Conservation (phyloP, 2,888 invertebrate genomes). For the Oeneis ivallda region DNA sequence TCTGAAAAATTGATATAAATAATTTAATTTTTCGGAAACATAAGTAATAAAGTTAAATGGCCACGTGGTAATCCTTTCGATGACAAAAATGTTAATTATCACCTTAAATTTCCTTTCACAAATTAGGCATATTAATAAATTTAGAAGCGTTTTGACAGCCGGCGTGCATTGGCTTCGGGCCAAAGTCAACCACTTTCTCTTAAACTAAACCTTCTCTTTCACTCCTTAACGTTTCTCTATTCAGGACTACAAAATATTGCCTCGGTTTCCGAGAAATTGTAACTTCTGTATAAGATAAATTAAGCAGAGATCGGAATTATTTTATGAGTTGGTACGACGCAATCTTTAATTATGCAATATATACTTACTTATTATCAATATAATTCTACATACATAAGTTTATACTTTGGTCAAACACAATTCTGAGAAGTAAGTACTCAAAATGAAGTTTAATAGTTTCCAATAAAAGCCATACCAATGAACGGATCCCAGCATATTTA, state of each 20-base stretch:
- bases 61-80: constrained; percentile 62
- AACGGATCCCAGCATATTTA: no score
- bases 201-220: constrained; percentile 57
- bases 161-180: constrained; percentile 58
- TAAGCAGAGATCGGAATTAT: constrained; percentile 67
- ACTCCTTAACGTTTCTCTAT: constrained; percentile 45
- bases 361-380: no score
- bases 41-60: constrained; percentile 54
- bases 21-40: constrained; percentile 46
- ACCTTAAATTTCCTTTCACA: constrained; percentile 65
- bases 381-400: no score
- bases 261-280: constrained; percentile 71
- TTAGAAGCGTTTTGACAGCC: constrained; percentile 61
- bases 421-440: no score
- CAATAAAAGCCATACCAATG: no score
- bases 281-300: constrained; percentile 62
- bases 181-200: constrained; percentile 67
- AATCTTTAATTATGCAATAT: no score
- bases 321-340: constrained; percentile 54
- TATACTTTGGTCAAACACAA: no score
- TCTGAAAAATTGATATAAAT: constrained; percentile 41
- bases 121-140: constrained; percentile 73
- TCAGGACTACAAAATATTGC: constrained; percentile 63
- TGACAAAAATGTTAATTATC: constrained; percentile 74
- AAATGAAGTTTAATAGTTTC: no score